These are phyloP conservation scores for Notodromas monacha DNA, from an alignment of 2,888 invertebrate genomes.

Conservation along the genomic window DNA sequence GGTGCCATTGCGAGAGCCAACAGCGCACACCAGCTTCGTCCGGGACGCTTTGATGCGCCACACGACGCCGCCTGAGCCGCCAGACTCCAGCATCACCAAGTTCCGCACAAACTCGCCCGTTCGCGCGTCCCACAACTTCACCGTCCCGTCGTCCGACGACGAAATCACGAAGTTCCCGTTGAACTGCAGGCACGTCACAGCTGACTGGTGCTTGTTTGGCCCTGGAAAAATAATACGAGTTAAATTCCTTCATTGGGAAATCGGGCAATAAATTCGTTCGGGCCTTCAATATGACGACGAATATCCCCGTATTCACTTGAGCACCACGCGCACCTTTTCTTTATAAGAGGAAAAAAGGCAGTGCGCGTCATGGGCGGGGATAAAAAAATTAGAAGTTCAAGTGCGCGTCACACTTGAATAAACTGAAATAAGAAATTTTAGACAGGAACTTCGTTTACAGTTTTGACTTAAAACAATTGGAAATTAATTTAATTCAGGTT, in stretches of 20 bases:
- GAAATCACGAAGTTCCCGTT: slow-evolving; percentile 90
- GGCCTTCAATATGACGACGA: no score
- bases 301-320: no score
- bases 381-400: no score
- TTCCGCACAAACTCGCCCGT: slow-evolving; percentile 80
- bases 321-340: no score
- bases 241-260: neutral
- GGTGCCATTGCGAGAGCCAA: slow-evolving; percentile 88
- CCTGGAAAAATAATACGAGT: slow-evolving; percentile 22
- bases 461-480: no score
- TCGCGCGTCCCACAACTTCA: slow-evolving; percentile 91
- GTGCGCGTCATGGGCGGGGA: no score
- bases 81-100: slow-evolving; percentile 64
- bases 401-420: no score
- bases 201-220: slow-evolving; percentile 81
- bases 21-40: slow-evolving; percentile 88
- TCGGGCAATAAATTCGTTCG: no score
- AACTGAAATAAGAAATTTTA: no score
- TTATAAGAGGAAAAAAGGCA: no score
- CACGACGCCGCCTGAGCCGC: slow-evolving; percentile 89
- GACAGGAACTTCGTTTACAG: no score
- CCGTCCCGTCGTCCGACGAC: slow-evolving; percentile 95
- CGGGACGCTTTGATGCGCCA: slow-evolving; percentile 88
- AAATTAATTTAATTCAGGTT: no score
- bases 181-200: slow-evolving; percentile 90